Percentiles rank a stretch among this genome's conserved stretches.
Evolutionary conservation across 2,797 vertebrate species (phyloP).

Genomic region (Amblyopsis hoosieri): DNA sequence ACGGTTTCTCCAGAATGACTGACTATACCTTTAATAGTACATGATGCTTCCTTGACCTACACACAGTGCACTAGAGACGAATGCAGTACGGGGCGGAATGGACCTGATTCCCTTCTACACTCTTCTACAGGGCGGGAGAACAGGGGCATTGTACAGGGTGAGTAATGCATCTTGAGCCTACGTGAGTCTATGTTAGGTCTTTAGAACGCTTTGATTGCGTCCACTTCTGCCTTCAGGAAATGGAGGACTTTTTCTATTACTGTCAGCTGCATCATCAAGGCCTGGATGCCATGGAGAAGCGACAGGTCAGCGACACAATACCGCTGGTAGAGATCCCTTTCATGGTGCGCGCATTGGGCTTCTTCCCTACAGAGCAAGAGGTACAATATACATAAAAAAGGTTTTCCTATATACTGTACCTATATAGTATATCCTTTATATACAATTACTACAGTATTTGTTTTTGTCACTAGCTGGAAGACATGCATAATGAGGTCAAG

Average conservation of each 20-base stretch:
- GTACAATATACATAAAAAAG: slow-evolving; percentile 54
- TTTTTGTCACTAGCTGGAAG: slow-evolving; percentile 79
- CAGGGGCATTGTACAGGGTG: slow-evolving; percentile 88
- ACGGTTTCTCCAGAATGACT: background rate
- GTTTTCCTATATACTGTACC: slow-evolving; percentile 2
- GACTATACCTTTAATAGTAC: slow-evolving; percentile 4
- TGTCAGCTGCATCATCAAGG: slow-evolving; percentile 85
- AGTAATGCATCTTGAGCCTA: slow-evolving; percentile 30
- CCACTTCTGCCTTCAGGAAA: slow-evolving; percentile 79
- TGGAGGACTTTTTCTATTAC: slow-evolving; percentile 93
- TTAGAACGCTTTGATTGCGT: background rate
- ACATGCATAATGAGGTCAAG: slow-evolving; percentile 91
- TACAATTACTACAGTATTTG: background rate
- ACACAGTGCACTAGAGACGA: slow-evolving; percentile 85
- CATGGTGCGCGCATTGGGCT: slow-evolving; percentile 90
- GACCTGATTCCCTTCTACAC: slow-evolving; percentile 87
- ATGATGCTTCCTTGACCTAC: slow-evolving; percentile 14
- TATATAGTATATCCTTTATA: too few species aligned
- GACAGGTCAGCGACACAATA: slow-evolving; percentile 81
- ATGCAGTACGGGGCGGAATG: slow-evolving; percentile 84
- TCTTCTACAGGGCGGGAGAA: slow-evolving; percentile 86
- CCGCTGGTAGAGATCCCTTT: slow-evolving; percentile 85
- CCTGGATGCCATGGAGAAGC: slow-evolving; percentile 79
- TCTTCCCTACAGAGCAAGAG: slow-evolving; percentile 91
- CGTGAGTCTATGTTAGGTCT: too few species aligned